These are phyloP conservation scores for Noctua comes DNA, from an alignment of 2,888 invertebrate genomes.

Conservation along the genomic window DNA sequence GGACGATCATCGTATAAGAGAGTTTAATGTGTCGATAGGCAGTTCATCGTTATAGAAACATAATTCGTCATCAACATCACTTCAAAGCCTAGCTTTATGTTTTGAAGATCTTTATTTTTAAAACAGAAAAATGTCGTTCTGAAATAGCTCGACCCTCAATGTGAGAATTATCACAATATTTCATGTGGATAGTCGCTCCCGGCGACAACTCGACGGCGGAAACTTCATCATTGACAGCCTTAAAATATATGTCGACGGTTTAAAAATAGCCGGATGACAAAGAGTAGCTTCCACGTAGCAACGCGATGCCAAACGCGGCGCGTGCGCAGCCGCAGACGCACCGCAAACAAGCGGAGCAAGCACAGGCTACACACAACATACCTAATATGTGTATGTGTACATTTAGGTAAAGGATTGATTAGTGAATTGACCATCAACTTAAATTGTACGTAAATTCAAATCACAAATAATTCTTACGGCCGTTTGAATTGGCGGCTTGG, in stretches of 20 bases:
- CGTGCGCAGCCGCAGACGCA: constrained; percentile 2
- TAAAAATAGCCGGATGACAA: constrained; percentile 74
- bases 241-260: constrained; percentile 62
- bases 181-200: constrained; percentile 19
- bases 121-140: constrained; percentile 5
- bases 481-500: neutral
- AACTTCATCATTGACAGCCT: constrained; percentile 66
- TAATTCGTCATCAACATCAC: neutral
- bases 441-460: neutral
- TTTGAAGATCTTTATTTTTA: constrained; percentile 9
- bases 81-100: constrained; percentile 10
- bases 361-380: constrained; percentile 1
- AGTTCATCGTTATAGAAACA: neutral
- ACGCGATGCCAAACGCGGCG: constrained; percentile 67
- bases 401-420: neutral
- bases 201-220: constrained; percentile 41
- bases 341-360: neutral
- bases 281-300: constrained; percentile 73
- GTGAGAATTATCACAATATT: constrained; percentile 40
- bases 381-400: neutral
- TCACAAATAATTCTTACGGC: neutral
- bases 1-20: no score
- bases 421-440: neutral
- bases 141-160: constrained; percentile 51
- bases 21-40: neutral